phyloP scores from a whole-genome alignment of 2,797 vertebrate genomes.

The Rhynchotus rufescens region DNA sequence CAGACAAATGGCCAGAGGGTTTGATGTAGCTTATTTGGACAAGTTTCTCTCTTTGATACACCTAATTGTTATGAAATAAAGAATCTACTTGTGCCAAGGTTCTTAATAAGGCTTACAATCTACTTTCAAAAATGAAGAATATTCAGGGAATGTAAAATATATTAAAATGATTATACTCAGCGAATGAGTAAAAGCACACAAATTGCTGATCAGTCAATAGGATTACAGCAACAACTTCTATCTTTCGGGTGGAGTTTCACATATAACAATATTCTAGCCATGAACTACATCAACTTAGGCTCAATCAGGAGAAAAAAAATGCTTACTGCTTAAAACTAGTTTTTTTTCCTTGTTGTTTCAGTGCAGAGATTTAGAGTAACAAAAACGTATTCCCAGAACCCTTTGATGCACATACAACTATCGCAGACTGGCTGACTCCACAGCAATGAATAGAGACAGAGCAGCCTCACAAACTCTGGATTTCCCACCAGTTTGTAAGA shows the following conservation, averaged over 20 bases:
- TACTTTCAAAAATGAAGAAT: not conserved
- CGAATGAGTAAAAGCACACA: not conserved
- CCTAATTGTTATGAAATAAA: not conserved
- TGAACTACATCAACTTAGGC: not conserved
- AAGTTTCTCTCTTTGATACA: not conserved
- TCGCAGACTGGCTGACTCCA: constrained; percentile 5
- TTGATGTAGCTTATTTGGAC: not conserved
- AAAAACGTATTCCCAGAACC: not conserved
- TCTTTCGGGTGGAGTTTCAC: not conserved
- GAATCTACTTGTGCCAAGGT: not conserved
- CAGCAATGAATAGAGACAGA: not conserved
- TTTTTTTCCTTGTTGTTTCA: not conserved
- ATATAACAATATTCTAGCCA: not conserved
- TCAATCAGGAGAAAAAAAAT: not conserved
- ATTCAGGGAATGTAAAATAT: not conserved
- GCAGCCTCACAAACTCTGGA: not conserved
- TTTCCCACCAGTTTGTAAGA: not conserved
- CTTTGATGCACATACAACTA: not conserved
- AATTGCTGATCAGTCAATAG: not conserved
- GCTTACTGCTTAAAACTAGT: not conserved
- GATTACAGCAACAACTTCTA: not conserved
- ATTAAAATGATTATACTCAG: not conserved
- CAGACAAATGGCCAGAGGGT: not conserved
- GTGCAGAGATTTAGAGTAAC: not conserved
- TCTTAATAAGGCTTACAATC: not conserved